Conservation (phyloP, 2,113 vertebrate genomes). For the Lanius collurio region DNA sequence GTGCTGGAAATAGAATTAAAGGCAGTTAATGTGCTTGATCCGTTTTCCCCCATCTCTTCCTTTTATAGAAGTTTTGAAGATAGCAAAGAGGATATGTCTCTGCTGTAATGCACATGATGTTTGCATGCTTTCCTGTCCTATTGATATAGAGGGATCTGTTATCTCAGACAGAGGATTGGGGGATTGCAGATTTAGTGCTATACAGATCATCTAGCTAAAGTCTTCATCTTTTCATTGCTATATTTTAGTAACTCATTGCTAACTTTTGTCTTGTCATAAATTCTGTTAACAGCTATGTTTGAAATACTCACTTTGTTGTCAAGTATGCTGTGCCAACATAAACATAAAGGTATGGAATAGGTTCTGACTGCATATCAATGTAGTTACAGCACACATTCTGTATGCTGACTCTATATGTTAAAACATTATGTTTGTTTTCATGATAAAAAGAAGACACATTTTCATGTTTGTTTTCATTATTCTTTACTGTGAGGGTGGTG, state of each 20-base stretch:
- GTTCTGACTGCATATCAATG: neutral
- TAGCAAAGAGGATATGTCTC: neutral
- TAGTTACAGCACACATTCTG: neutral
- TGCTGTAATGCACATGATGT: neutral
- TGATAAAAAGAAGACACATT: neutral
- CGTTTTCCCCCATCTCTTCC: neutral
- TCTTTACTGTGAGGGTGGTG: neutral
- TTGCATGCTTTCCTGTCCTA: neutral
- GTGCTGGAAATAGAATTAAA: neutral
- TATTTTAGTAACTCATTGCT: neutral
- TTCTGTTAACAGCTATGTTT: neutral
- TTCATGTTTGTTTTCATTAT: neutral
- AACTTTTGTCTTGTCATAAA: neutral
- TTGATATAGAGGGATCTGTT: slow-evolving; percentile 9
- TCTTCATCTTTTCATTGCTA: neutral
- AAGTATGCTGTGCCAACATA: neutral
- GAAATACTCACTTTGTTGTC: neutral
- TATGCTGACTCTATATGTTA: neutral
- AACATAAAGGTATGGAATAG: neutral
- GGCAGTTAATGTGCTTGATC: neutral
- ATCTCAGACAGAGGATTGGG: neutral
- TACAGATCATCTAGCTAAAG: neutral
- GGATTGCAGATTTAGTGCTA: neutral
- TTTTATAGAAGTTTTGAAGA: neutral
- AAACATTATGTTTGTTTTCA: neutral